Evolutionary conservation across 2,888 invertebrate genomes (phyloP).

Genomic region (Thymelicus lineola): DNA sequence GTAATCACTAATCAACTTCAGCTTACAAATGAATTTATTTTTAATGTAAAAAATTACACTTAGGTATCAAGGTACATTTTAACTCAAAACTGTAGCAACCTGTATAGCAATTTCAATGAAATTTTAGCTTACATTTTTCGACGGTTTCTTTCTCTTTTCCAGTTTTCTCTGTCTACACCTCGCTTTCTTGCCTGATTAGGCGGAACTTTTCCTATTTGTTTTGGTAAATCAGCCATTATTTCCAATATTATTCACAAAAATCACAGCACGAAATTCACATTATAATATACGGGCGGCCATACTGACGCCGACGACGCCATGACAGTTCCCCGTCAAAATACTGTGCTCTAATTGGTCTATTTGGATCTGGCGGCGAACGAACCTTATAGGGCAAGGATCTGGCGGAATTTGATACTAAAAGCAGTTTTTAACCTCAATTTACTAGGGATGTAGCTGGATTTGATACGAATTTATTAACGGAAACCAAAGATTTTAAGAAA

Average conservation of each 20-base stretch:
- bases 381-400: slow-evolving; percentile 9
- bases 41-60: slow-evolving; percentile 12
- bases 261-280: slow-evolving; percentile 10
- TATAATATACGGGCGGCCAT: slow-evolving; percentile 10
- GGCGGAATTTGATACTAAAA: slow-evolving; percentile 4
- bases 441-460: slow-evolving; percentile 11
- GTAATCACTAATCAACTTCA: slow-evolving; percentile 10
- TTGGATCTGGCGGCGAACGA: slow-evolving; percentile 17
- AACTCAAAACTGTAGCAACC: slow-evolving; percentile 10
- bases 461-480: slow-evolving; percentile 1
- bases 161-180: slow-evolving; percentile 12
- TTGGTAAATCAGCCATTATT: slow-evolving; percentile 14
- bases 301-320: slow-evolving; percentile 12
- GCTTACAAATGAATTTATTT: slow-evolving; percentile 8
- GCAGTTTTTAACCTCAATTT: slow-evolving; percentile 1
- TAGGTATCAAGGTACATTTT: slow-evolving; percentile 3
- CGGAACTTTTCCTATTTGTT: slow-evolving; percentile 12
- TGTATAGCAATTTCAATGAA: slow-evolving; percentile 11
- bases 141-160: slow-evolving; percentile 5
- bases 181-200: slow-evolving; percentile 10
- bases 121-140: slow-evolving; percentile 7
- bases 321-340: slow-evolving; percentile 16
- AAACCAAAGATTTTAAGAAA: slow-evolving; percentile 7
- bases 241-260: slow-evolving; percentile 5
- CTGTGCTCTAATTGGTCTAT: slow-evolving; percentile 9